These are phyloP conservation scores for Sicus ferrugineus DNA, from an alignment of 2,888 invertebrate genomes.

Conservation along the genomic window DNA sequence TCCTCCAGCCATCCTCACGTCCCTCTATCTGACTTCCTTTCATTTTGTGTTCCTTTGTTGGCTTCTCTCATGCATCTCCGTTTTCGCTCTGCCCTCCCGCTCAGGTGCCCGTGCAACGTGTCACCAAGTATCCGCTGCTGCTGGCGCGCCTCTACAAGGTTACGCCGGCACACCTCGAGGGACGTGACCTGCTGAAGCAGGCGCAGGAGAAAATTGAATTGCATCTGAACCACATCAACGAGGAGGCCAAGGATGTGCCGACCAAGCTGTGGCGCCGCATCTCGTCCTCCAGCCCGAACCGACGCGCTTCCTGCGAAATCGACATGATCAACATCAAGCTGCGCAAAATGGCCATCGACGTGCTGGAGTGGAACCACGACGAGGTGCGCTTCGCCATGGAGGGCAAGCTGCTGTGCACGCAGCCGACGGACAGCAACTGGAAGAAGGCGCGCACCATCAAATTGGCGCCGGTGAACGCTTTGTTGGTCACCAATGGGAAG, in stretches of 20 bases:
- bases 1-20: not conserved
- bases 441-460: slow-evolving; percentile 88
- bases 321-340: slow-evolving; percentile 90
- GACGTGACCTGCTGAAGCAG: slow-evolving; percentile 82
- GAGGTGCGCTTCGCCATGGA: slow-evolving; percentile 91
- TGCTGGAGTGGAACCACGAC: slow-evolving; percentile 93
- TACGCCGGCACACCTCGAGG: slow-evolving; percentile 84
- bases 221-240: slow-evolving; percentile 93
- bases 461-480: slow-evolving; percentile 85
- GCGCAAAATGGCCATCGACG: slow-evolving; percentile 92
- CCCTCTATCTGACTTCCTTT: not conserved
- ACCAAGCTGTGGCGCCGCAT: slow-evolving; percentile 90
- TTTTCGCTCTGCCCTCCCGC: slow-evolving; percentile 33
- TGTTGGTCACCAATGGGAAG: slow-evolving; percentile 92
- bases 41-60: slow-evolving; percentile 17
- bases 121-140: slow-evolving; percentile 94
- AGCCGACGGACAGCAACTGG: slow-evolving; percentile 92
- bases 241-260: slow-evolving; percentile 89
- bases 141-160: slow-evolving; percentile 90
- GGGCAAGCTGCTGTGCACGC: slow-evolving; percentile 86
- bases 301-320: slow-evolving; percentile 81
- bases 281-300: slow-evolving; percentile 74
- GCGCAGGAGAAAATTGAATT: slow-evolving; percentile 93
- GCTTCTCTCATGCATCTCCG: too few species aligned
- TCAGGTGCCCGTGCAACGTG: slow-evolving; percentile 92